phyloP scores from a whole-genome alignment of 2,888 invertebrate genomes.

The Archaeoteleia sp. region DNA sequence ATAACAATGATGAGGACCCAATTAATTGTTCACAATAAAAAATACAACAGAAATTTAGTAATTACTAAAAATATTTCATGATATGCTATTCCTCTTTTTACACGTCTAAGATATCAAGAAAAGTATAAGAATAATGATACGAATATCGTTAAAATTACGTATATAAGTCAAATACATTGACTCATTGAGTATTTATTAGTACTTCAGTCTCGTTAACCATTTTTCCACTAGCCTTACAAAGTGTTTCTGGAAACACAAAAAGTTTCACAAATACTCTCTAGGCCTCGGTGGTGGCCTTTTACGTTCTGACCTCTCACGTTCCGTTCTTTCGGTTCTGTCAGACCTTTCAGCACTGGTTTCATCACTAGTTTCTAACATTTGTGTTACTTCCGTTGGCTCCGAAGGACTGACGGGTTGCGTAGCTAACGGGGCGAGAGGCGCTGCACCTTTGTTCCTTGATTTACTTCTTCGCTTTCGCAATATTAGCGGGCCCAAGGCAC shows the following conservation, averaged over 20 bases:
- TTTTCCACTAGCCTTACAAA: constrained; percentile 58
- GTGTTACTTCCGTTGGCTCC: constrained; percentile 78
- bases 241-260: constrained; percentile 47
- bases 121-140: too few relatives aligned
- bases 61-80: too few relatives aligned
- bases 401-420: constrained; percentile 76
- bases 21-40: too few relatives aligned
- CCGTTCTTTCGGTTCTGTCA: constrained; percentile 60
- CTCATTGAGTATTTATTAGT: constrained; percentile 17
- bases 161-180: constrained; percentile 14
- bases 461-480: constrained; percentile 79
- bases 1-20: too few relatives aligned
- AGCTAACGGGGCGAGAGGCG: constrained; percentile 76
- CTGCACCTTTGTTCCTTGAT: constrained; percentile 77
- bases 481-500: constrained; percentile 71
- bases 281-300: constrained; percentile 72
- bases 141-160: background rate
- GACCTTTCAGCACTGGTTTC: constrained; percentile 59
- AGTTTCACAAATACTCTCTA: constrained; percentile 73
- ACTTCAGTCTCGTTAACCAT: constrained; percentile 13
- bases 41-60: too few relatives aligned
- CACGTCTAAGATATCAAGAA: too few relatives aligned
- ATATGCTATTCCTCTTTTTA: too few relatives aligned
- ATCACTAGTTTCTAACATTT: constrained; percentile 74
- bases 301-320: constrained; percentile 63